Evolutionary conservation across 2,113 vertebrate genomes (phyloP).

Genomic region (Prunella fulvescens): DNA sequence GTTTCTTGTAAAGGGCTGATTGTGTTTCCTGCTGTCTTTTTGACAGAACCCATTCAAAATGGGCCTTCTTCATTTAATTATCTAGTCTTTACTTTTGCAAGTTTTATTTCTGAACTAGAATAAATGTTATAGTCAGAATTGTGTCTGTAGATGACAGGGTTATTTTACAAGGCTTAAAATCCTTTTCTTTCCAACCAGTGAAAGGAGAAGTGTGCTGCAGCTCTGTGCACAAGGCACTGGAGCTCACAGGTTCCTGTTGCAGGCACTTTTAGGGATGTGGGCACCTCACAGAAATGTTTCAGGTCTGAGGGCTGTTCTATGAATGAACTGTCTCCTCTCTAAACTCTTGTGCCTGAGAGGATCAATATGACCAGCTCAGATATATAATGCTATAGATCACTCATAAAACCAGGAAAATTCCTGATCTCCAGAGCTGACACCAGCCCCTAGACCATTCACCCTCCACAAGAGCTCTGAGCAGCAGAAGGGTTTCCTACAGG

Average conservation of each 20-base stretch:
- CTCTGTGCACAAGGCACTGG: background rate
- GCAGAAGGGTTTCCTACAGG: background rate
- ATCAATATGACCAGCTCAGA: background rate
- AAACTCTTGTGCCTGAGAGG: background rate
- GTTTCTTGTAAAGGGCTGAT: slow-evolving; percentile 33
- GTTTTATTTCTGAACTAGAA: slow-evolving; percentile 10
- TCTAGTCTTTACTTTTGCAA: background rate
- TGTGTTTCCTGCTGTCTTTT: slow-evolving; percentile 24
- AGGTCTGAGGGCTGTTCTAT: fast-evolving
- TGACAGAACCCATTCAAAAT: slow-evolving; percentile 57
- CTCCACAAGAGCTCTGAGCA: background rate
- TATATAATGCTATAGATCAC: background rate
- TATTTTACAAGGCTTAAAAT: background rate
- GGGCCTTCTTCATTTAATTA: slow-evolving; percentile 39
- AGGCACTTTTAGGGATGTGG: background rate
- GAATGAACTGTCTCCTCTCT: background rate
- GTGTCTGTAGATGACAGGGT: background rate
- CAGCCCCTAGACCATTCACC: background rate
- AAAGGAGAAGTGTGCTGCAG: fast-evolving
- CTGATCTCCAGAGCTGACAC: background rate
- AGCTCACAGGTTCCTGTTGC: background rate
- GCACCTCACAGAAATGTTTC: background rate
- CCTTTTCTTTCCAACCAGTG: background rate
- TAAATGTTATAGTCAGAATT: background rate
- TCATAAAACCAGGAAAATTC: background rate